Percentiles rank a stretch among this genome's conserved stretches.
Evolutionary conservation across 1,140 invertebrate species (phyloP).

Genomic region (Notospermus geniculatus): DNA sequence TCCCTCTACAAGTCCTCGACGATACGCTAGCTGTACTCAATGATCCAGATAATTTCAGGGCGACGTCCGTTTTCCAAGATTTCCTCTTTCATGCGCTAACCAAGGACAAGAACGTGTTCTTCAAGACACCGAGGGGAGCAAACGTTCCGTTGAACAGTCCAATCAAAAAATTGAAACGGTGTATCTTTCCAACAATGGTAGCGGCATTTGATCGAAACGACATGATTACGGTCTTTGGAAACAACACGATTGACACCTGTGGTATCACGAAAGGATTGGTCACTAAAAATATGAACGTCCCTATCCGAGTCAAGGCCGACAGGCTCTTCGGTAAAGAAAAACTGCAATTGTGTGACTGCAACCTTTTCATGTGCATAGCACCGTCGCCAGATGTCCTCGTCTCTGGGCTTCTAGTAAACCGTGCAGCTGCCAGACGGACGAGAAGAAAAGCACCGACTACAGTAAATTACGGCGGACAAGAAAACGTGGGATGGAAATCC

Average conservation of each 20-base stretch:
- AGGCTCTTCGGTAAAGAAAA: neutral
- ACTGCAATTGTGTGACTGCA: neutral
- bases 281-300: neutral
- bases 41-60: neutral
- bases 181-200: neutral
- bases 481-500: neutral
- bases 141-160: neutral
- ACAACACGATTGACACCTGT: neutral
- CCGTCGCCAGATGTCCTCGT: slow-evolving; percentile 5
- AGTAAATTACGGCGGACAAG: neutral
- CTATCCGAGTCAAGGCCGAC: neutral
- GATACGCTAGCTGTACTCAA: neutral
- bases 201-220: neutral
- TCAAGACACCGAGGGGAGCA: neutral
- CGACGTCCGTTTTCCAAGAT: neutral
- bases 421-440: neutral
- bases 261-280: neutral
- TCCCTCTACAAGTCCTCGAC: neutral
- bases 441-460: neutral
- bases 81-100: neutral
- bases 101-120: slow-evolving; percentile 2
- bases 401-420: neutral
- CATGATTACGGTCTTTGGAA: neutral
- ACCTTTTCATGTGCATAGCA: slow-evolving; percentile 2
- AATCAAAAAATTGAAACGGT: neutral